A percentile compares a stretch with the other conserved stretches of the same genome.
These are phyloP conservation scores for Lamellibrachia satsuma DNA, from an alignment of 2,888 invertebrate genomes.

Conservation along the genomic window DNA sequence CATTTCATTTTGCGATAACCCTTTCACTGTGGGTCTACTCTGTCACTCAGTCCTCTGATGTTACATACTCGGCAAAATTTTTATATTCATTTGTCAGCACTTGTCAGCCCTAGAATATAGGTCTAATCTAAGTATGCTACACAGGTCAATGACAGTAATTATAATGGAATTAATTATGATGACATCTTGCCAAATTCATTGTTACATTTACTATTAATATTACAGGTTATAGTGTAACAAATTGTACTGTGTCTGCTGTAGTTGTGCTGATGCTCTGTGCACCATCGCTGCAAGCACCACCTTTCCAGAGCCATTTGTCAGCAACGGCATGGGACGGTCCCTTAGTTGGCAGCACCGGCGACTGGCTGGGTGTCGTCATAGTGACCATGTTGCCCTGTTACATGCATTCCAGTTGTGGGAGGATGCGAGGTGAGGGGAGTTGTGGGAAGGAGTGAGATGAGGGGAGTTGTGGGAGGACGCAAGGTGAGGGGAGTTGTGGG, in stretches of 20 bases:
- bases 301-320: conserved; percentile 91
- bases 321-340: conserved; percentile 70
- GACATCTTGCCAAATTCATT: background rate
- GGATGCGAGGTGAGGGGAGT: conserved; percentile 63
- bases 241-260: conserved; percentile 49
- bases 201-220: background rate
- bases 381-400: conserved; percentile 95
- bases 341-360: conserved; percentile 85
- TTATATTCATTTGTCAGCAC: background rate
- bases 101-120: background rate
- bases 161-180: background rate
- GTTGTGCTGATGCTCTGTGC: conserved; percentile 88
- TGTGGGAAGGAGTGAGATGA: background rate
- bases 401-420: conserved; percentile 84
- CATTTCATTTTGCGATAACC: background rate
- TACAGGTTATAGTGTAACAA: background rate
- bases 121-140: too few species aligned
- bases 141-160: background rate
- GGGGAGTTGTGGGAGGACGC: background rate
- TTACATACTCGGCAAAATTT: background rate
- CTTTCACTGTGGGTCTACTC: background rate
- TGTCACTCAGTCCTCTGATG: too few species aligned
- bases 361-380: conserved; percentile 85
- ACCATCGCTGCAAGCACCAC: conserved; percentile 96
- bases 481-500: too few species aligned